Evolutionary conservation across 2,113 vertebrate genomes (phyloP).

Genomic region (Entomyzon cyanotis): DNA sequence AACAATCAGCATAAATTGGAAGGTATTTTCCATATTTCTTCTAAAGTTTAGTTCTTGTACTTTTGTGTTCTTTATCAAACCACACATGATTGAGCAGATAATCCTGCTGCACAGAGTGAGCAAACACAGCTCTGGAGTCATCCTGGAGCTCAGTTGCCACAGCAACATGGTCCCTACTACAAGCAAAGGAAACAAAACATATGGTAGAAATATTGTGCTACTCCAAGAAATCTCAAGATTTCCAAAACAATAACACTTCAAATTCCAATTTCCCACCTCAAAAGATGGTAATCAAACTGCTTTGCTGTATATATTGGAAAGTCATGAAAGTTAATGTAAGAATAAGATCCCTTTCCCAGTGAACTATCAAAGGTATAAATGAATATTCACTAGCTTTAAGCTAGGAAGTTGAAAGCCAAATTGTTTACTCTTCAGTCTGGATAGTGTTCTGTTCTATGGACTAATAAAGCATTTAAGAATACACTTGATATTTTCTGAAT

Average conservation of each 20-base stretch:
- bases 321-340: background rate
- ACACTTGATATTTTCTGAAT: background rate
- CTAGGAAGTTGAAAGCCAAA: background rate
- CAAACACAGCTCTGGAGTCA: constrained; percentile 3
- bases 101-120: background rate
- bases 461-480: background rate
- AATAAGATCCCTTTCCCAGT: background rate
- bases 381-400: background rate
- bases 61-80: background rate
- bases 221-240: constrained; percentile 27
- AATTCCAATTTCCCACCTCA: background rate
- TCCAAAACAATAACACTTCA: constrained; percentile 1
- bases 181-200: constrained; percentile 48
- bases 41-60: background rate
- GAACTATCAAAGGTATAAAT: background rate
- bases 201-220: constrained; percentile 5
- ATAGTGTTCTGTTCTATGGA: background rate
- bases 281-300: background rate
- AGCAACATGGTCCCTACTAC: constrained; percentile 38
- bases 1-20: background rate
- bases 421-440: background rate
- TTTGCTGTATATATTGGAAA: background rate
- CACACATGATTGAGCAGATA: rapidly evolving
- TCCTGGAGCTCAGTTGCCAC: constrained; percentile 35
- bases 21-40: background rate